Conservation (phyloP, 2,797 vertebrate genomes). For the Leptodactylus fallax region DNA sequence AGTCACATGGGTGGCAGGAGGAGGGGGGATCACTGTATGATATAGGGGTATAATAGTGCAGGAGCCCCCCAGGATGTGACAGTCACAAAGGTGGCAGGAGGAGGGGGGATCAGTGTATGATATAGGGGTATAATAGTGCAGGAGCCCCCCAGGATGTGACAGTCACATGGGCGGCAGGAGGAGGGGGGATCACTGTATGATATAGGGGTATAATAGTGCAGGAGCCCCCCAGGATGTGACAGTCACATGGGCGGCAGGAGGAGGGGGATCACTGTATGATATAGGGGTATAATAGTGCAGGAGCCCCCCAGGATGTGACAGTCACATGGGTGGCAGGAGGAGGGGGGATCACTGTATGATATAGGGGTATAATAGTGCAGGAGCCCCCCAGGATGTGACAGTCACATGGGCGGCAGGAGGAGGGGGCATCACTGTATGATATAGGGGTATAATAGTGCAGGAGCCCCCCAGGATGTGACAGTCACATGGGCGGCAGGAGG, state of each 20-base stretch:
- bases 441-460: conserved; percentile 10
- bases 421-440: background rate
- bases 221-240: too few species aligned
- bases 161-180: background rate
- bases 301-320: too few species aligned
- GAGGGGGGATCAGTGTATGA: background rate
- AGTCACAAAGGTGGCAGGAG: conserved; percentile 6
- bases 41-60: background rate
- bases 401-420: background rate
- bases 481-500: conserved; percentile 1
- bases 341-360: background rate
- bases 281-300: too few species aligned
- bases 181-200: background rate
- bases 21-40: background rate
- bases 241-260: too few species aligned
- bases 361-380: too few species aligned
- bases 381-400: too few species aligned
- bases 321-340: too few species aligned
- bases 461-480: conserved; percentile 5
- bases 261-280: too few species aligned
- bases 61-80: background rate
- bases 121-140: conserved; percentile 13
- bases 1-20: conserved; percentile 17
- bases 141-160: conserved; percentile 3
- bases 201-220: too few species aligned